Evolutionary conservation across 2,113 vertebrate genomes (phyloP).

Genomic region (Diadophis punctatus): DNA sequence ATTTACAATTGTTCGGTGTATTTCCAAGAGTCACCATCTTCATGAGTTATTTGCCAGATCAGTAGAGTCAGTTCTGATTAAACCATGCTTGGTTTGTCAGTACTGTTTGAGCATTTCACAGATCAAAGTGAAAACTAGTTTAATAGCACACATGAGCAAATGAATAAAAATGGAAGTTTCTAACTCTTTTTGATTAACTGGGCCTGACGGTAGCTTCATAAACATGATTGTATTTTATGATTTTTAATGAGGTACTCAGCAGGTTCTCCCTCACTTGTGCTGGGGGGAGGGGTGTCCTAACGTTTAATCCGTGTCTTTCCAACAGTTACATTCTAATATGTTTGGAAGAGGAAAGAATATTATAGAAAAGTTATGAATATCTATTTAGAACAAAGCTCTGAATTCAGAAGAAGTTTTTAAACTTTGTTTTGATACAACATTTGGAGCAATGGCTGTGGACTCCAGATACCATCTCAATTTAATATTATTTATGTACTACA

Average conservation of each 20-base stretch:
- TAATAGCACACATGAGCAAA: constrained; percentile 55
- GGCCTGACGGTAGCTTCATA: constrained; percentile 49
- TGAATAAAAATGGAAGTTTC: constrained; percentile 59
- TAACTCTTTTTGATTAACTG: constrained; percentile 61
- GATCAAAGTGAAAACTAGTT: constrained; percentile 60
- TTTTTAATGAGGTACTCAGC: constrained; percentile 55
- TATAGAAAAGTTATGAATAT: neutral
- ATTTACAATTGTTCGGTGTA: constrained; percentile 53
- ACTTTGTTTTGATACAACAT: neutral
- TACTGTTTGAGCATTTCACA: constrained; percentile 52
- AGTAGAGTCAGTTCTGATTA: constrained; percentile 64
- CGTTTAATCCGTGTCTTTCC: constrained; percentile 24
- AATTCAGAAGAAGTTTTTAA: neutral
- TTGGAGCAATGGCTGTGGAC: neutral
- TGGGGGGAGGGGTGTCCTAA: neutral
- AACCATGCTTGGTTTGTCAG: constrained; percentile 53
- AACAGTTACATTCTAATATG: constrained; percentile 2
- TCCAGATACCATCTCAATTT: neutral
- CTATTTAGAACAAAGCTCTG: neutral
- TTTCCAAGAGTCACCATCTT: constrained; percentile 57
- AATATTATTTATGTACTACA: neutral
- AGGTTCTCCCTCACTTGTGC: constrained; percentile 27
- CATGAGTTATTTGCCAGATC: constrained; percentile 53
- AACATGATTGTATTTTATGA: constrained; percentile 53
- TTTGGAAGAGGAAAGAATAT: neutral